Percentiles rank a stretch among this genome's conserved stretches.
Evolutionary conservation across 2,113 vertebrate species (phyloP).

Genomic region (Corythornis vintsioides): DNA sequence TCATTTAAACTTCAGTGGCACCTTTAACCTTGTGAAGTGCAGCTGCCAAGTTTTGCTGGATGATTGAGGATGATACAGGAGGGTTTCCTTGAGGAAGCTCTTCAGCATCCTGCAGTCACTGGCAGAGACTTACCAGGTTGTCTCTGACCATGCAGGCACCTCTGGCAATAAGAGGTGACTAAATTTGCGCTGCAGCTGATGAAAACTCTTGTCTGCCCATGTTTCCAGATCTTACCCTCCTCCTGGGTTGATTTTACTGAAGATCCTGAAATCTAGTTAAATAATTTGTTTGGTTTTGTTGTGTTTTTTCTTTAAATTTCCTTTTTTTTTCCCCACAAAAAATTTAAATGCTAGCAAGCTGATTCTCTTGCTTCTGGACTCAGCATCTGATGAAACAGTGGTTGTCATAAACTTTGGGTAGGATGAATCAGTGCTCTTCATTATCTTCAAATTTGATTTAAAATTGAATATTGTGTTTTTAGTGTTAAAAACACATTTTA

Average conservation of each 20-base stretch:
- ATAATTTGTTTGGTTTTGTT: not conserved
- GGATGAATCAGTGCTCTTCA: not conserved
- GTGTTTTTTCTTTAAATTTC: not conserved
- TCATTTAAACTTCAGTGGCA: not conserved
- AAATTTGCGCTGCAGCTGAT: not conserved
- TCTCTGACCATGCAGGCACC: not conserved
- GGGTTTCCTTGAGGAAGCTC: not conserved
- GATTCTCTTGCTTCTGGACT: not conserved
- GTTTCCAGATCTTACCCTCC: not conserved
- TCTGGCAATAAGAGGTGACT: not conserved
- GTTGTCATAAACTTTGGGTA: not conserved
- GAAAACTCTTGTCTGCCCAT: not conserved
- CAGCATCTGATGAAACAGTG: not conserved
- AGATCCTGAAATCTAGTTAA: not conserved
- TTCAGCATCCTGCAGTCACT: not conserved
- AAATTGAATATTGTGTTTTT: not conserved
- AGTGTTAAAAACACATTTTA: not conserved
- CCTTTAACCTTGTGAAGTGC: not conserved
- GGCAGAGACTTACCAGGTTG: not conserved
- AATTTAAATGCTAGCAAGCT: not conserved
- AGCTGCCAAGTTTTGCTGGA: not conserved
- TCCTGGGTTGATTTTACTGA: not conserved
- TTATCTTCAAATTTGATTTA: not conserved
- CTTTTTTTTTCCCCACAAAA: accelerated
- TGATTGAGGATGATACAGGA: not conserved